Evolutionary conservation across 2,797 vertebrate species (phyloP).

Genomic region (Psittacula derbiana): DNA sequence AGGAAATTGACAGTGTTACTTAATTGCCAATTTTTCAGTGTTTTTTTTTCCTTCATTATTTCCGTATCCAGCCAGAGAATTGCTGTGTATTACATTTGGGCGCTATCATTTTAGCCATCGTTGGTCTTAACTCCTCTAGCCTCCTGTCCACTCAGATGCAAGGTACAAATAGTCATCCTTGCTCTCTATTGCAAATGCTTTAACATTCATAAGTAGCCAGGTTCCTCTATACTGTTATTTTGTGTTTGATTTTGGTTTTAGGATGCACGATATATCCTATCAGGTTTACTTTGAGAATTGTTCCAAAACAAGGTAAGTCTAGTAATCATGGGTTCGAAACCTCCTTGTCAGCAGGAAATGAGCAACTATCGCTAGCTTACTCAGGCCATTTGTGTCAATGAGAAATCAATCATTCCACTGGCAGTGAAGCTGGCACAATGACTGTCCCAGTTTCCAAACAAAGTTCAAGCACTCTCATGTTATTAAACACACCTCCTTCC

Average conservation of each 20-base stretch:
- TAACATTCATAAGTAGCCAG: background rate
- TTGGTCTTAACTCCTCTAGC: background rate
- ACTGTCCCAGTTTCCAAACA: background rate
- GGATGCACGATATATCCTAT: background rate
- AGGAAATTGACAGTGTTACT: background rate
- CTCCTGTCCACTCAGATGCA: background rate
- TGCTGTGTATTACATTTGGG: background rate
- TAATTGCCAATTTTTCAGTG: background rate
- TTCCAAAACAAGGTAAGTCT: background rate
- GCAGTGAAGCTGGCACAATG: background rate
- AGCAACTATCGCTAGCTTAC: background rate
- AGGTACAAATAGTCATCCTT: background rate
- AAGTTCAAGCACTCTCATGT: background rate
- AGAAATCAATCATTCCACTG: background rate
- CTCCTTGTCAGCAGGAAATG: background rate
- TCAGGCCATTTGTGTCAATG: background rate
- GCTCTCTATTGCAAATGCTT: background rate
- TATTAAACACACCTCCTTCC: background rate
- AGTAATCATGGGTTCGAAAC: background rate
- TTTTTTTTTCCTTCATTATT: background rate
- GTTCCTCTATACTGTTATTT: background rate
- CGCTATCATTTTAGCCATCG: background rate
- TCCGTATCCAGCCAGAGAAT: background rate
- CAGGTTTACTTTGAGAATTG: background rate
- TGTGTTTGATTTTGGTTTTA: background rate